These are phyloP conservation scores for Dicyrtoma fusca DNA, from an alignment of 2,888 invertebrate genomes.

Conservation along the genomic window DNA sequence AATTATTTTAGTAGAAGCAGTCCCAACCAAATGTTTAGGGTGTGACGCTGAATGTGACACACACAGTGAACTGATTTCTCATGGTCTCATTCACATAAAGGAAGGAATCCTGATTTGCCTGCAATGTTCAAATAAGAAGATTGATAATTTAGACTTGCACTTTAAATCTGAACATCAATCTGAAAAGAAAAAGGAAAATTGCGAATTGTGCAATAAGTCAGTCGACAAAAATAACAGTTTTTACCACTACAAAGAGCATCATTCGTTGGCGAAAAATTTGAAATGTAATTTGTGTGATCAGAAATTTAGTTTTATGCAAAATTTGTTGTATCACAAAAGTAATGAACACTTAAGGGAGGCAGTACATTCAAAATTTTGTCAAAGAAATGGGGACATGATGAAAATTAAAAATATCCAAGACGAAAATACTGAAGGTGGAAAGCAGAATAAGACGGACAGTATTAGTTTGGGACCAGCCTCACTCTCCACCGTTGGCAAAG, in stretches of 20 bases:
- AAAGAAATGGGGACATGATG: constrained; percentile 25
- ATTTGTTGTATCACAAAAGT: constrained; percentile 15
- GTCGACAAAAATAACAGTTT: constrained; percentile 5
- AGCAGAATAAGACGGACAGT: background rate
- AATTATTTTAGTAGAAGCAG: no score
- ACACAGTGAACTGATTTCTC: background rate
- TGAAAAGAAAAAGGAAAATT: constrained; percentile 12
- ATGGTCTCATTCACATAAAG: constrained; percentile 2
- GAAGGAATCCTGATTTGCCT: constrained; percentile 11
- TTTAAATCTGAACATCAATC: constrained; percentile 8
- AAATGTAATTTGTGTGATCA: constrained; percentile 8
- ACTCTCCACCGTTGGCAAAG: no score
- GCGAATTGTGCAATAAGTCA: background rate
- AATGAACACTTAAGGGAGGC: constrained; percentile 17
- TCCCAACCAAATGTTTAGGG: background rate
- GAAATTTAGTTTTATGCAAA: constrained; percentile 15
- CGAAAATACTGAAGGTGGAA: background rate
- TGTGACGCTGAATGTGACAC: background rate
- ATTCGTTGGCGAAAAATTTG: background rate
- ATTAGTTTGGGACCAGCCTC: background rate
- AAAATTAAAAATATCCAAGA: background rate
- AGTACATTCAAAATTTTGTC: constrained; percentile 20
- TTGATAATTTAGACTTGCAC: constrained; percentile 13
- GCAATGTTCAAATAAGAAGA: constrained; percentile 16
- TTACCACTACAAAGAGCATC: constrained; percentile 21